Evolutionary conservation across 2,888 invertebrate genomes (phyloP), one percentile per base, ranked within the genome.

Genomic region (Argynnis bischoffii): DNA sequence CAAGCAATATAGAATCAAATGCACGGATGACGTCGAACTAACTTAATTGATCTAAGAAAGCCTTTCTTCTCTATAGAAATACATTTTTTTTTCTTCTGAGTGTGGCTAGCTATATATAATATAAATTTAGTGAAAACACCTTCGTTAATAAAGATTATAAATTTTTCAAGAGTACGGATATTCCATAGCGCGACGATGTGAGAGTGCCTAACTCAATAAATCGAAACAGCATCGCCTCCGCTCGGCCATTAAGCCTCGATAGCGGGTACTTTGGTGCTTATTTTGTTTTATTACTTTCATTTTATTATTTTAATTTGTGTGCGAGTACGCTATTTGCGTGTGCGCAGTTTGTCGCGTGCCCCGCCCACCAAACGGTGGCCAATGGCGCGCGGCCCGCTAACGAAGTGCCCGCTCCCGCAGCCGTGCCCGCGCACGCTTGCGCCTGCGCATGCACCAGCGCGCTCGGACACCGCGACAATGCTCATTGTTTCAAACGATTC

Each of bases 231-330:
- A 75, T 79, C 86, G 87, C 85, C 89, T 86, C 85, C 87, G 84
- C 86, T 83, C 90, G 86, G 87, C 91, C 90, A 90, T 90, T 91
- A 90, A 89, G 86, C 78, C 83, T 84, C 89, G 86, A 90, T 90
- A 88, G 88, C 85, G 87, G 85, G 85, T 85, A 84, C 85, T 75
- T 86, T 82, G 84, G 82, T 83, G 85, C 84, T 88, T 83, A 87
- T 85, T 87, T 91, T 89, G 90, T 92, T 92, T 92, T 91, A 91
- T 91, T 90, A 90, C 85, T 88, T 89, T 89, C 85, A 90, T 91
- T 91, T 92, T 91, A 92, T 92, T 92, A 92, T 92, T 92, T 92
- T 92, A 92, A 92, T 92, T 92, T 88, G 90, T 89, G 91, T 87
- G 87, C 87, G 88, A 89, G 87, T 89, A 90, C 88, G 91, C 89